phyloP scores from a whole-genome alignment of 2,888 invertebrate genomes.

The Agonopterix alstromeriana region DNA sequence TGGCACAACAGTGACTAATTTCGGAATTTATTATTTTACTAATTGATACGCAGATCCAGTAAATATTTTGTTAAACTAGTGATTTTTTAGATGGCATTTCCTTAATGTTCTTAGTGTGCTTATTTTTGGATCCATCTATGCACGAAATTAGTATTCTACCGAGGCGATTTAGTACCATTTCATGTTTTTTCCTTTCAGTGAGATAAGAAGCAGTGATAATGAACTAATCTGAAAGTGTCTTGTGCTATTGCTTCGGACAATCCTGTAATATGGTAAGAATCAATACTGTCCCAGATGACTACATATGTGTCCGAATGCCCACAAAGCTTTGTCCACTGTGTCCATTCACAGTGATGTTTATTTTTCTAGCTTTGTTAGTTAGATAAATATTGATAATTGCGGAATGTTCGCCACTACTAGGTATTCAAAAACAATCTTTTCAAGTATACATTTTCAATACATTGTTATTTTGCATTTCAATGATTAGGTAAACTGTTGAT shows the following conservation, averaged over 20 bases:
- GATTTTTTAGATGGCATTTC: neutral
- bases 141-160: conserved; percentile 5
- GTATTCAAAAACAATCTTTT: neutral
- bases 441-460: too few species aligned
- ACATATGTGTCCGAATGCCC: neutral
- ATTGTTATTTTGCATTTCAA: too few species aligned
- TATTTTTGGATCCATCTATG: neutral
- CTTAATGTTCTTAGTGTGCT: neutral
- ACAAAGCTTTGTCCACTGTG: neutral
- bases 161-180: conserved; percentile 41
- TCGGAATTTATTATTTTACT: conserved; percentile 13
- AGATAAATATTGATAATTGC: neutral
- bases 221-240: conserved; percentile 47
- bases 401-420: neutral
- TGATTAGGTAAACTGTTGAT: too few species aligned
- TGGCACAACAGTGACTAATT: conserved; percentile 7
- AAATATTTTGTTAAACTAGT: neutral
- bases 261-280: conserved; percentile 19
- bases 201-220: conserved; percentile 62
- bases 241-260: conserved; percentile 16
- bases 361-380: neutral
- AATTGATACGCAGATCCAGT: neutral
- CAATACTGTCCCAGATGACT: neutral
- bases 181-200: conserved; percentile 54
- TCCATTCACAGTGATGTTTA: neutral